These are phyloP conservation scores for Leptothorax acervorum DNA, from an alignment of 2,888 invertebrate species.

Conservation along the genomic window DNA sequence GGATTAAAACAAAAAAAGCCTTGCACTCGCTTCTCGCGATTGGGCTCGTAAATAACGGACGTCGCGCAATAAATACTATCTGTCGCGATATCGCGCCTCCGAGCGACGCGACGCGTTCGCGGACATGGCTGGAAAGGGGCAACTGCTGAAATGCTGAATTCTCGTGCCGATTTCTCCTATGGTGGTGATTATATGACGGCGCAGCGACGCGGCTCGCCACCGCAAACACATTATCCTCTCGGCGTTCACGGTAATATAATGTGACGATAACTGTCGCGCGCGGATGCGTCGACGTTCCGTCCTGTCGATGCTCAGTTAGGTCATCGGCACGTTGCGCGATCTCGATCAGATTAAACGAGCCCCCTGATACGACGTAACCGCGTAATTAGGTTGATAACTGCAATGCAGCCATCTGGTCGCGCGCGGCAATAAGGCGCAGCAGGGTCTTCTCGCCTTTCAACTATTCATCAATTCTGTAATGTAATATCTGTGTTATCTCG, in stretches of 20 bases:
- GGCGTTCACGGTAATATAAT: conserved; percentile 51
- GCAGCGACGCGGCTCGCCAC: conserved; percentile 15
- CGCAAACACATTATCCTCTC: conserved; percentile 43
- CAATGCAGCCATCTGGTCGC: neutral
- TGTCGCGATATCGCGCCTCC: conserved; percentile 53
- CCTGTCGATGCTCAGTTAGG: conserved; percentile 11
- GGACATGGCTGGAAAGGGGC: conserved; percentile 32
- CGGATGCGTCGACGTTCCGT: conserved; percentile 26
- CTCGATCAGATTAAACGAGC: conserved; percentile 38
- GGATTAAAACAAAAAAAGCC: neutral
- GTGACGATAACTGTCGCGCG: conserved; percentile 56
- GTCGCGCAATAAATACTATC: conserved; percentile 58
- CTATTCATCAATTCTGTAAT: conserved; percentile 16
- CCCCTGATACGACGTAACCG: neutral
- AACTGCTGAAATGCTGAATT: conserved; percentile 28
- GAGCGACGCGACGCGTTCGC: conserved; percentile 18
- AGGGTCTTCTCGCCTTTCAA: conserved; percentile 2
- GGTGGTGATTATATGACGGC: conserved; percentile 31
- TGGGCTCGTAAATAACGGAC: conserved; percentile 55
- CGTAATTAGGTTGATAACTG: conserved; percentile 43
- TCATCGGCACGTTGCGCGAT: conserved; percentile 37
- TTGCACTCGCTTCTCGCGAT: neutral
- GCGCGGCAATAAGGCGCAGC: neutral
- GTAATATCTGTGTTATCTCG: neutral
- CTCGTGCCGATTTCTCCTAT: neutral